These are phyloP conservation scores for Centropyge bicolor DNA, from an alignment of 2,797 vertebrate species.

Conservation along the genomic window DNA sequence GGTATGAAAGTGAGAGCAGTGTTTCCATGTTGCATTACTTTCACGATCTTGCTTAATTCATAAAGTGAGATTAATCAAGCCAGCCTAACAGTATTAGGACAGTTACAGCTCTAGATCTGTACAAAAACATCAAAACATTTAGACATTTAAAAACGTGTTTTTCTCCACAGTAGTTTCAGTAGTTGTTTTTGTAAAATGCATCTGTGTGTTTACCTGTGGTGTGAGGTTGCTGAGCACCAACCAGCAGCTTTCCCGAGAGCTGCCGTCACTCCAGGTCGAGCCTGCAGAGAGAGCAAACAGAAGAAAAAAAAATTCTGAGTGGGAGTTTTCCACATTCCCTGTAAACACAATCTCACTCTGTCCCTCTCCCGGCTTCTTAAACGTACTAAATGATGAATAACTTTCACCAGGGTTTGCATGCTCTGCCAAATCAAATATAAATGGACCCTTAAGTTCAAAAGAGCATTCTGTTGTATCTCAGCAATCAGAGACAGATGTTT, in stretches of 20 bases:
- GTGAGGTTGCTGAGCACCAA: slow-evolving; percentile 99
- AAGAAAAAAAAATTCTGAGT: background rate
- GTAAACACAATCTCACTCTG: slow-evolving; percentile 73
- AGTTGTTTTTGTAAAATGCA: background rate
- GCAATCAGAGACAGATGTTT: slow-evolving; percentile 21
- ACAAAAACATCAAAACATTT: background rate
- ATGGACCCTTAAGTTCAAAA: slow-evolving; percentile 24
- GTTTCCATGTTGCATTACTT: background rate
- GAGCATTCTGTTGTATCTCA: slow-evolving; percentile 4
- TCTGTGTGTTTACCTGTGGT: slow-evolving; percentile 90
- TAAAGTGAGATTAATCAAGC: background rate
- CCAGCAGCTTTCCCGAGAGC: slow-evolving; percentile 96
- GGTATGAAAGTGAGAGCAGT: background rate
- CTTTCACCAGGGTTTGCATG: slow-evolving; percentile 5
- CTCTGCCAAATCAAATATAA: slow-evolving; percentile 50
- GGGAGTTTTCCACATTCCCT: slow-evolving; percentile 12
- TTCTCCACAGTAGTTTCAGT: background rate
- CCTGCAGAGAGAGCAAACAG: slow-evolving; percentile 77
- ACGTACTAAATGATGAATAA: slow-evolving; percentile 54
- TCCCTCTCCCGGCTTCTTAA: slow-evolving; percentile 7
- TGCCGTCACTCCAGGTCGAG: slow-evolving; percentile 95
- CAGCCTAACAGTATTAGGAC: background rate
- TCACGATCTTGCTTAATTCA: background rate
- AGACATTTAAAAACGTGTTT: background rate
- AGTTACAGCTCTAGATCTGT: background rate